These are phyloP conservation scores for Microcebus murinus DNA, from an alignment of 2,113 vertebrate genomes.

Conservation along the genomic window DNA sequence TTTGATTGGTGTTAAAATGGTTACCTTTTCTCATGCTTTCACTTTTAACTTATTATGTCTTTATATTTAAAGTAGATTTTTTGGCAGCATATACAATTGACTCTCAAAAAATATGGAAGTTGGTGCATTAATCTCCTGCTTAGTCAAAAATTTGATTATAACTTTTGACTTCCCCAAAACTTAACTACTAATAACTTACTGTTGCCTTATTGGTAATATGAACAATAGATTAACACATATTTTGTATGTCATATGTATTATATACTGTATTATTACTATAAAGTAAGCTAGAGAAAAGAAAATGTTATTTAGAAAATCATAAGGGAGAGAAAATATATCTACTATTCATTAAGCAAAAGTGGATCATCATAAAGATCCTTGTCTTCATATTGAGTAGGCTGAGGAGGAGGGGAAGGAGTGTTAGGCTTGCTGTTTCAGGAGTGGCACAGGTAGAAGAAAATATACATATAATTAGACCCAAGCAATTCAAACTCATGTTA, in stretches of 20 bases:
- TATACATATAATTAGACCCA: background rate
- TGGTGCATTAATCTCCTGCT: background rate
- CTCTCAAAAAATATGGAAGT: background rate
- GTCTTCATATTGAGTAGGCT: background rate
- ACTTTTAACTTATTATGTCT: background rate
- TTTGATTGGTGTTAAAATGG: background rate
- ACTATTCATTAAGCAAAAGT: background rate
- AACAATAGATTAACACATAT: background rate
- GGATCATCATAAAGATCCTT: background rate
- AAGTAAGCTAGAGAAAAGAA: background rate
- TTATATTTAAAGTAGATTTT: background rate
- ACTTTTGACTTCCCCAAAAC: background rate
- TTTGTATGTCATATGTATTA: background rate
- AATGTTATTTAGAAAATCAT: background rate
- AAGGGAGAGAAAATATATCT: background rate
- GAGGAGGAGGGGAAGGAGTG: background rate
- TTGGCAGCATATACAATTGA: background rate
- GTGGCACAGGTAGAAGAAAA: background rate
- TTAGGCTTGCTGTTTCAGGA: background rate
- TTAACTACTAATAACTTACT: background rate
- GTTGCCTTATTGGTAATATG: background rate
- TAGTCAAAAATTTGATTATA: background rate
- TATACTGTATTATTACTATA: background rate
- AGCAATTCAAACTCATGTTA: background rate
- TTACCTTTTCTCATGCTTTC: background rate